These are phyloP conservation scores for Lutjanus argentimaculatus DNA, from an alignment of 2,797 vertebrate genomes.

Conservation along the genomic window DNA sequence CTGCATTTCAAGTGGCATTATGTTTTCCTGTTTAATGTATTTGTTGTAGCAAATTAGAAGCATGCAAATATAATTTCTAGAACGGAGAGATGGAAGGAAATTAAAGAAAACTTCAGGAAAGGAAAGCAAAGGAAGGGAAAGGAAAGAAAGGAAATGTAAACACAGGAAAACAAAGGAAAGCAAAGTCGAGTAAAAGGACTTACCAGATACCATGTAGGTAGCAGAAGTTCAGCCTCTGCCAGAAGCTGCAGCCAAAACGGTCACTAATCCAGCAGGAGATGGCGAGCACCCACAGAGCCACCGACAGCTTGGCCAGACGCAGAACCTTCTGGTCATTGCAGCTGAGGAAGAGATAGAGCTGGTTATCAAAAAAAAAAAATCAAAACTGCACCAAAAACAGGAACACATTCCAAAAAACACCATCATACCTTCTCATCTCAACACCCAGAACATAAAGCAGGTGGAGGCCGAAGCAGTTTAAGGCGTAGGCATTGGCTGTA, in stretches of 20 bases:
- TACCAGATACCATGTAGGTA: constrained; percentile 97
- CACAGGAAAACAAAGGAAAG: no score
- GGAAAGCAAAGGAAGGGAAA: neutral
- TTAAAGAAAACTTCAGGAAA: neutral
- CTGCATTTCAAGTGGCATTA: neutral
- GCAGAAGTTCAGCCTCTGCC: constrained; percentile 91
- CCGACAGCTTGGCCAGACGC: constrained; percentile 80
- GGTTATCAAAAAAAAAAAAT: neutral
- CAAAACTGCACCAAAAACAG: neutral
- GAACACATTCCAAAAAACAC: neutral
- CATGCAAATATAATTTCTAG: neutral
- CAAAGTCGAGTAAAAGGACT: constrained; percentile 44
- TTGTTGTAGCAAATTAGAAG: neutral
- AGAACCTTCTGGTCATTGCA: constrained; percentile 84
- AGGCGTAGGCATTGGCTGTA: constrained; percentile 90
- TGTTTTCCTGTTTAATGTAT: neutral
- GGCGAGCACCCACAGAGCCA: constrained; percentile 89
- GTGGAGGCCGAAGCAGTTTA: constrained; percentile 92
- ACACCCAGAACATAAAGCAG: constrained; percentile 85
- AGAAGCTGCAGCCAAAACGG: constrained; percentile 91
- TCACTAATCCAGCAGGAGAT: constrained; percentile 95
- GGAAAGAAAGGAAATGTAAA: no score
- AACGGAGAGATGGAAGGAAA: no score
- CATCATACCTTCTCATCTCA: constrained; percentile 89
- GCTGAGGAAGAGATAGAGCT: constrained; percentile 74